Evolutionary conservation across 2,888 invertebrate species (phyloP), one percentile per base, ranked within the genome.

Genomic region (Biston betularia): DNA sequence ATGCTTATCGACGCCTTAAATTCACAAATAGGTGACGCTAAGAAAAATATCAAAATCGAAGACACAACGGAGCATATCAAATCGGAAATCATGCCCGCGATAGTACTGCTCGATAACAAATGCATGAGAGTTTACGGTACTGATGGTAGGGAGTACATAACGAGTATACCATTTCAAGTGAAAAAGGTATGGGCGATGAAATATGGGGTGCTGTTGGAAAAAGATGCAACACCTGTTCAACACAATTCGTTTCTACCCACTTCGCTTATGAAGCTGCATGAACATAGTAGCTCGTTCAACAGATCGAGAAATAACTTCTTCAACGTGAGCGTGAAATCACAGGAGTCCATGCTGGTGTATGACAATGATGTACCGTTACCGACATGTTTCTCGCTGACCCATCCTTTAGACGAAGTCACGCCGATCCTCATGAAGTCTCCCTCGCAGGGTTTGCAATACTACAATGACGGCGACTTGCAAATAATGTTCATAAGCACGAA

Each of bases 391-490:
- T 98, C 98, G 9, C 89, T 99, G 65, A 95, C 96, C 0, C 98
- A 98, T 94, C 98, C 98, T 0, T 89, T 98, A 60, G 98, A 99
- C 86, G 98, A 99, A 89, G 96, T 98, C 35, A 96, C 97, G 63
- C 98, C 98, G 0, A 95, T 98, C 44, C 89, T 97, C 8, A 94
- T 96, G 69, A 96, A 96, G 81, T 95, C 96, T 14, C 94, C 95
- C 68, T 90, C 89, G 0, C 93, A 94, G 63, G 92, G 93, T 0
- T 83, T 95, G 0, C 94, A 95, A 62, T 95, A 96, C 75, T 94
- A 96, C 68, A 95, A 95, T n/a, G 96, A 96, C 76, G 93, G 94
- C 0, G 95, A 95, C 50, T 73, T 95, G 59, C 95, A 95, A 84
- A 95, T 98, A 8, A 96, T 98, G 56, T 98, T 96, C 81, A 96